Evolutionary conservation across 2,797 vertebrate genomes (phyloP).

Genomic region (Avahi laniger): DNA sequence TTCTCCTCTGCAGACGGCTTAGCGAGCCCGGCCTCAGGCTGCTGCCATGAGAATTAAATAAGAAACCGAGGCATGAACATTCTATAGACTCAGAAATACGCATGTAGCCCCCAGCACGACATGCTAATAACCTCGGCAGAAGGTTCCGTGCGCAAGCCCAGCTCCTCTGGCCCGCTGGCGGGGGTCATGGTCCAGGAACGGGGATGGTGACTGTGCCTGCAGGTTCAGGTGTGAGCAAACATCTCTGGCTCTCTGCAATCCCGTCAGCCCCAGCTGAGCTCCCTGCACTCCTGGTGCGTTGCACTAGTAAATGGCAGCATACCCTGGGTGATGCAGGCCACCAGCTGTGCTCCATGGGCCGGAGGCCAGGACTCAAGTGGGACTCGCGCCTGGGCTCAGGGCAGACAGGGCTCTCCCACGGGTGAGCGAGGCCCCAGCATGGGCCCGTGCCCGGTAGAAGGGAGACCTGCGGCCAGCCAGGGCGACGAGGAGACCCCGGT

Average conservation of each 20-base stretch:
- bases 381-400: background rate
- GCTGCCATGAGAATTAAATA: background rate
- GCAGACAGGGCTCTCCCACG: background rate
- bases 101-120: too few species aligned
- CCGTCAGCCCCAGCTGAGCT: background rate
- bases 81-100: rapidly evolving
- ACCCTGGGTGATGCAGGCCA: background rate
- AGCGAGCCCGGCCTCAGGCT: background rate
- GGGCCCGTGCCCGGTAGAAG: too few species aligned
- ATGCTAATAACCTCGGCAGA: rapidly evolving
- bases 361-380: background rate
- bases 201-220: too few species aligned
- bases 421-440: background rate
- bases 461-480: too few species aligned
- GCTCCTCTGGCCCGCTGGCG: rapidly evolving
- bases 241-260: background rate
- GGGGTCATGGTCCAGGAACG: rapidly evolving
- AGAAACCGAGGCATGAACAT: rapidly evolving
- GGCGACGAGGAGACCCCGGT: too few species aligned
- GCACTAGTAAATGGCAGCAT: rapidly evolving
- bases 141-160: rapidly evolving
- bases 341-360: background rate
- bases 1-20: background rate
- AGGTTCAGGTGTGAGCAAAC: too few species aligned
- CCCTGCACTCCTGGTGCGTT: background rate